These are phyloP conservation scores for Diplodus puntazzo DNA, from an alignment of 2,797 vertebrate genomes.

Conservation along the genomic window DNA sequence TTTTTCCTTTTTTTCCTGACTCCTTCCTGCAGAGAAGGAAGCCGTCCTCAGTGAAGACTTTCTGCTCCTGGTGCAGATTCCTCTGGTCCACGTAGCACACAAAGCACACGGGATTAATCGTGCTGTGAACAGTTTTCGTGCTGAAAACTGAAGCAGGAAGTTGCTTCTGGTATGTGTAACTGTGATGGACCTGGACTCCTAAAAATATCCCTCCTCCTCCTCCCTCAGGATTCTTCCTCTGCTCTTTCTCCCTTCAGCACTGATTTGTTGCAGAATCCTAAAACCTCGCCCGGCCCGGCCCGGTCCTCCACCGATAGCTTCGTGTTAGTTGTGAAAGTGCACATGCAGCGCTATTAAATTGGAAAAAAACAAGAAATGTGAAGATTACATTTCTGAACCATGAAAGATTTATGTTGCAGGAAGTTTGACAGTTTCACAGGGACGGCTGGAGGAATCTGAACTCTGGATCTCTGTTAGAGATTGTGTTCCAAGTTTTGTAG, in stretches of 20 bases:
- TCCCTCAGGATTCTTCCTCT: constrained; percentile 37
- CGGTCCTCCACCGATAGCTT: not conserved
- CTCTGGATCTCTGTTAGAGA: not conserved
- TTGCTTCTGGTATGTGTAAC: constrained; percentile 26
- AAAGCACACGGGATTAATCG: constrained; percentile 11
- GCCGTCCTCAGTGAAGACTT: not conserved
- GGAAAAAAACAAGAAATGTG: not conserved
- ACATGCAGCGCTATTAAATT: not conserved
- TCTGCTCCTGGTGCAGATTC: constrained; percentile 9
- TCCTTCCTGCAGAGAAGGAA: not conserved
- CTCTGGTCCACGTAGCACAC: constrained; percentile 2
- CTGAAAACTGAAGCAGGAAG: constrained; percentile 35
- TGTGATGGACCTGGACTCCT: constrained; percentile 27
- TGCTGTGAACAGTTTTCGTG: not conserved
- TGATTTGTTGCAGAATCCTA: constrained; percentile 31
- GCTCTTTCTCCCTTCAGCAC: constrained; percentile 30
- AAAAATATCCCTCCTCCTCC: constrained; percentile 35
- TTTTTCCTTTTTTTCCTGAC: not conserved
- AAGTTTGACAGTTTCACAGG: not conserved
- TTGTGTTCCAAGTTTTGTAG: not conserved
- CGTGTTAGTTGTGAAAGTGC: not conserved
- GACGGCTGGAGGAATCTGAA: not conserved
- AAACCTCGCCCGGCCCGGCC: constrained; percentile 1
- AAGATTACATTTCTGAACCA: not conserved
- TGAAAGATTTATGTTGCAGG: not conserved